Evolutionary conservation across 2,797 vertebrate genomes (phyloP), one percentile per base, ranked within the genome.

Genomic region (Antrozous pallidus): DNA sequence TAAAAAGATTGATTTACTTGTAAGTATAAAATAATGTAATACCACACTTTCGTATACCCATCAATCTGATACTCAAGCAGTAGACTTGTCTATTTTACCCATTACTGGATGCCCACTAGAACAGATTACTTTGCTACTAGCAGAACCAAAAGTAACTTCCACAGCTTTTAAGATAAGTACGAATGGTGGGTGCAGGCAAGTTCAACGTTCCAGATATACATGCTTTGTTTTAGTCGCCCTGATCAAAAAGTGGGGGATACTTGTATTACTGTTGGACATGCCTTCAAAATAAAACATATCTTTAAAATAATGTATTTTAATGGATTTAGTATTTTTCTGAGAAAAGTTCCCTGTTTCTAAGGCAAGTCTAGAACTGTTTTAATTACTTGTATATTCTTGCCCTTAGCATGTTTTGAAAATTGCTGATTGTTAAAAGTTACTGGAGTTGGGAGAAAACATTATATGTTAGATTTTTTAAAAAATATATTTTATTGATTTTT

Each of bases 321-420:
- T 86, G 51, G 42, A 69, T 42, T 45, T 75, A 49, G 4, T 78
- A 42, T 69, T 93, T 95, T 49, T 18, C 11, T 36, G 6, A 16
- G 82, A 51, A 45, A 81, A 79, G 61, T 80, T 90, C 8, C 71
- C 16, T 79, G n/a, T 91, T 94, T 90, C 58, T 91, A 33, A 86
- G 47, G 28, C 26, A 56, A 47, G 36, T 49, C 42, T 78, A 71
- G 82, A 86, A 71, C 40, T 91, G 13, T 91, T 88, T 7, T 96
- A 70, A 88, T 74, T 88, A 78, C 69, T 77, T 94, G 16, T 1
- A 13, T 63, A 85, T 91, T 28, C 11, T 91, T 92, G 36, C 22
- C 36, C 26, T 58, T 69, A 58, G 14, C 33, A 61, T 93, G 5
- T 74, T 94, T 93, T 96, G 80, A 92, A 94, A 96, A 88, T 26